These are phyloP conservation scores for Gallinago nigripennis DNA, from an alignment of 2,797 vertebrate species.

Conservation along the genomic window DNA sequence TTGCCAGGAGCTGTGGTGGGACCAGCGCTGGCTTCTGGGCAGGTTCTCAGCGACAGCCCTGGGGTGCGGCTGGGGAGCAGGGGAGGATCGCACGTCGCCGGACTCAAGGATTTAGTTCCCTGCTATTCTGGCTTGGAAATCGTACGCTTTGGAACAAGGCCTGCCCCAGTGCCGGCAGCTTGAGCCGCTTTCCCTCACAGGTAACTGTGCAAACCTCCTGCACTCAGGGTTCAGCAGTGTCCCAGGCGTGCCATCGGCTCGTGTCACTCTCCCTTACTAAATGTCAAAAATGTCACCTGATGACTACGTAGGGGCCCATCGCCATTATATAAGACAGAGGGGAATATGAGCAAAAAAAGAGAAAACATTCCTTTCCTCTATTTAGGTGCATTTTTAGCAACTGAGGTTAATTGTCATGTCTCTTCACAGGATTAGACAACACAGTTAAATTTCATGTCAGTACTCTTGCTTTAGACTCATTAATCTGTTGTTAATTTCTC, in stretches of 20 bases:
- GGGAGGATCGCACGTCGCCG: no score
- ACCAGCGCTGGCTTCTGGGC: neutral
- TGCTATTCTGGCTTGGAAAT: neutral
- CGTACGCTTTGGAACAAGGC: neutral
- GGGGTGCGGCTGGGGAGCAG: neutral
- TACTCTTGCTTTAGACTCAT: neutral
- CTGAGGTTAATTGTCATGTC: neutral
- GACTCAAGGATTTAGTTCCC: neutral
- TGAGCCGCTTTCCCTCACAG: neutral
- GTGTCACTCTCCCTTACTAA: neutral
- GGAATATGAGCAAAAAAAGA: neutral
- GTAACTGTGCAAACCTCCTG: neutral
- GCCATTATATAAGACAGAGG: neutral
- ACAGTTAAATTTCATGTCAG: neutral
- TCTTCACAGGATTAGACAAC: neutral
- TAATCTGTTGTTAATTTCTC: neutral
- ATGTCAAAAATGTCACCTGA: neutral
- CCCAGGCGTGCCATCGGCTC: neutral
- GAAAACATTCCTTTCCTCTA: neutral
- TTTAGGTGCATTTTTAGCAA: neutral
- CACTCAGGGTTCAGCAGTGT: neutral
- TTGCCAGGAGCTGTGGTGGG: neutral
- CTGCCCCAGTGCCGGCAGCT: neutral
- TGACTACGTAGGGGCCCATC: neutral
- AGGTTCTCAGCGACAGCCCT: neutral